These are phyloP conservation scores for Bettongia penicillata DNA, from an alignment of 2,113 vertebrate genomes.

Conservation along the genomic window DNA sequence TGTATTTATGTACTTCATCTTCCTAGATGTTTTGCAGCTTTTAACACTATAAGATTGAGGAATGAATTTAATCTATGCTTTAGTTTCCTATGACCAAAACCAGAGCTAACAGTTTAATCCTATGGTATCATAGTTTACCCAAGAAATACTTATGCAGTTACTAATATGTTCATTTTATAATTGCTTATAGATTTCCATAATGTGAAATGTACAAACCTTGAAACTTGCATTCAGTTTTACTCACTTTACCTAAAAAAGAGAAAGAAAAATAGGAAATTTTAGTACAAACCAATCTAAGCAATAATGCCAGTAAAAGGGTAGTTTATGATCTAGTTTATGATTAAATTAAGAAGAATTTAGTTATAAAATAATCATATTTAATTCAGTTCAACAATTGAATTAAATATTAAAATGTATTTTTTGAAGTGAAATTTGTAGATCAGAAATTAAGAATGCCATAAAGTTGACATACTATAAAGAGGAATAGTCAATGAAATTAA, in stretches of 20 bases:
- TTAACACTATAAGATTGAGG: not conserved
- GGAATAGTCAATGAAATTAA: conserved; percentile 44
- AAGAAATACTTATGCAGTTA: not conserved
- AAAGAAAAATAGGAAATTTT: conserved; percentile 28
- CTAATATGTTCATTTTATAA: conserved; percentile 3
- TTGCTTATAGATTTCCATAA: not conserved
- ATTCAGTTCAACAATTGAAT: not conserved
- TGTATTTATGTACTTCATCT: not conserved
- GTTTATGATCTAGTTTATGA: conserved; percentile 9
- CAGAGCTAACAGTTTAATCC: not conserved
- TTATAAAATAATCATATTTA: not conserved
- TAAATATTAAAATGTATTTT: conserved; percentile 11
- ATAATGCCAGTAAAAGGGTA: not conserved
- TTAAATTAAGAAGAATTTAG: conserved; percentile 45
- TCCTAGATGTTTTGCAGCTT: not conserved
- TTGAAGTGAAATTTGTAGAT: not conserved
- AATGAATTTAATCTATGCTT: not conserved
- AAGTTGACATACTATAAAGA: not conserved
- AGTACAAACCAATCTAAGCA: conserved; percentile 46
- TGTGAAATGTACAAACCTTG: conserved; percentile 71
- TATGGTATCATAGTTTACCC: not conserved
- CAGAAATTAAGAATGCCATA: conserved; percentile 18
- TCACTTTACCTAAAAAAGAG: conserved; percentile 63
- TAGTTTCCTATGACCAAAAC: conserved; percentile 19
- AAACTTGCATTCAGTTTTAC: conserved; percentile 65